Percentiles rank a stretch among this genome's conserved stretches.
These are phyloP conservation scores for Dryococelus australis DNA, from an alignment of 2,888 invertebrate genomes.

Conservation along the genomic window DNA sequence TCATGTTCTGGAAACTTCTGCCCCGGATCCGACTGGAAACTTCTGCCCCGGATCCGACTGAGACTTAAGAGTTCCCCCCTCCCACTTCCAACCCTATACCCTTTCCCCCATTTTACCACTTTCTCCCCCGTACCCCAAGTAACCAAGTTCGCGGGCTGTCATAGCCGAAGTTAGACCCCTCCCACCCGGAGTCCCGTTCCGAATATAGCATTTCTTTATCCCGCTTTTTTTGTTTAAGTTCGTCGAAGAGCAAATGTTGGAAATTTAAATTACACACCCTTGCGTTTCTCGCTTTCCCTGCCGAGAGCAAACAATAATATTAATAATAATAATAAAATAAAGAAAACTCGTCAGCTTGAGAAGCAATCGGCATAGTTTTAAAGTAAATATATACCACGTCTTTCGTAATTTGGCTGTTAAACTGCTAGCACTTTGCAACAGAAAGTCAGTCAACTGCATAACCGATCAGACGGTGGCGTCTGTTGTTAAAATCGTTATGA, in stretches of 20 bases:
- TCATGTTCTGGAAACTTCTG: slow-evolving; percentile 16
- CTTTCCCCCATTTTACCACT: background rate
- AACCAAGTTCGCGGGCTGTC: background rate
- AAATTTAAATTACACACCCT: background rate
- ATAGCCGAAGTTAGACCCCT: background rate
- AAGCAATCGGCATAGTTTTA: background rate
- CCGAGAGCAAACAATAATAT: background rate
- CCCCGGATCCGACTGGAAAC: background rate
- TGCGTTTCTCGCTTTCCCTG: background rate
- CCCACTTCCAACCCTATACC: background rate
- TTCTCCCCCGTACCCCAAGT: background rate
- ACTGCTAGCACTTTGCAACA: too few species aligned
- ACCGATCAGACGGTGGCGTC: too few species aligned
- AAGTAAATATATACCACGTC: background rate
- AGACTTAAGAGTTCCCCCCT: background rate
- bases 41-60: too few species aligned
- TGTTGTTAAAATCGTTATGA: too few species aligned
- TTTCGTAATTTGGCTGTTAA: too few species aligned
- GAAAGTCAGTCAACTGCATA: too few species aligned
- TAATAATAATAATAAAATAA: too few species aligned
- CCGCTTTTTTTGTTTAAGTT: background rate
- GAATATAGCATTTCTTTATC: background rate
- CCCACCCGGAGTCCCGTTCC: background rate
- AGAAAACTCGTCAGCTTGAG: background rate
- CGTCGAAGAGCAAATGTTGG: background rate